Conservation (phyloP, 2,797 vertebrate genomes). For the Chrosomus eos region DNA sequence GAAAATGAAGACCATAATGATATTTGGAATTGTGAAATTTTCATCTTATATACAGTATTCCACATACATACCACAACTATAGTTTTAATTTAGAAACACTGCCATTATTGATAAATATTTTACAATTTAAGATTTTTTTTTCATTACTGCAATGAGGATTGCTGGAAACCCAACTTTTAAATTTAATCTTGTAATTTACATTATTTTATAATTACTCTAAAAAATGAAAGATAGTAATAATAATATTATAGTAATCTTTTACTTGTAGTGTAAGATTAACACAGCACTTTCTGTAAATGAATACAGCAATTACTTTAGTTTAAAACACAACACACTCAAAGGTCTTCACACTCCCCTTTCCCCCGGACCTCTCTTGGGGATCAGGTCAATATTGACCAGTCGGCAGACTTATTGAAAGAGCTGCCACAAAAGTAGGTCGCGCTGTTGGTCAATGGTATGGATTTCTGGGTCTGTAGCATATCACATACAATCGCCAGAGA, state of each 20-base stretch:
- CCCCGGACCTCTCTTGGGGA: conserved; percentile 66
- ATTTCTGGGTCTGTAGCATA: conserved; percentile 75
- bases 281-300: neutral
- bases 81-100: neutral
- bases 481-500: conserved; percentile 64
- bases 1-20: neutral
- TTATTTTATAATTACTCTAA: neutral
- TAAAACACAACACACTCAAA: conserved; percentile 7
- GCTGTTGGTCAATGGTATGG: conserved; percentile 78
- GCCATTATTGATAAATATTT: neutral
- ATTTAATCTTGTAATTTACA: neutral
- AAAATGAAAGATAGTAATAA: neutral
- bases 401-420: conserved; percentile 77
- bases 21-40: neutral
- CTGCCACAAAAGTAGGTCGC: conserved; percentile 79
- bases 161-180: neutral
- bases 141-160: neutral
- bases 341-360: conserved; percentile 44
- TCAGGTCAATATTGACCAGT: conserved; percentile 74
- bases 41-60: neutral
- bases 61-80: neutral
- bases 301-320: neutral
- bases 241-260: neutral
- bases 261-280: no score
- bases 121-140: neutral